Conservation (phyloP, 2,797 vertebrate genomes). For the Cygnus olor region DNA sequence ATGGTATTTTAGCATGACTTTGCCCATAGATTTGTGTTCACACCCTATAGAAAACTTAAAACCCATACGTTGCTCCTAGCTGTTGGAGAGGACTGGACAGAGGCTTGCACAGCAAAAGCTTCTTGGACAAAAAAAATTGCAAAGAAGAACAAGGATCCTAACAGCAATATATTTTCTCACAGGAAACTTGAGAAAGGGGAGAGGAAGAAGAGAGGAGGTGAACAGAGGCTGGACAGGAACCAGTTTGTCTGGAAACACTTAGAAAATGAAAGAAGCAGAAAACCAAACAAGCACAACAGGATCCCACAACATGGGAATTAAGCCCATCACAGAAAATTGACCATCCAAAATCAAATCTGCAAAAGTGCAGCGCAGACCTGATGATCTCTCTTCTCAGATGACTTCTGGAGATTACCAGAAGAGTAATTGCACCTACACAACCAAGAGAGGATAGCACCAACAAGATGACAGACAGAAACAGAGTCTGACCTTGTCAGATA, state of each 20-base stretch:
- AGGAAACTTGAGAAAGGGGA: background rate
- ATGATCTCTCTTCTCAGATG: background rate
- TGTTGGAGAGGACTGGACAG: background rate
- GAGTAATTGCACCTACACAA: background rate
- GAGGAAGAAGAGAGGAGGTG: background rate
- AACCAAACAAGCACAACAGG: background rate
- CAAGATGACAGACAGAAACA: background rate
- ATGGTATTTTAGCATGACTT: background rate
- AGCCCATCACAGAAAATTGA: background rate
- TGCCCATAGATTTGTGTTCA: background rate
- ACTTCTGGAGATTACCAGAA: background rate
- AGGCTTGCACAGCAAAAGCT: background rate
- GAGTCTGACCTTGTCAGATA: background rate
- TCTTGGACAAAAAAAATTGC: background rate
- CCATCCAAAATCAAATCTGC: background rate
- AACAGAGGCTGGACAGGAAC: background rate
- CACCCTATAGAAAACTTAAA: background rate
- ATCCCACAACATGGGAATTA: background rate
- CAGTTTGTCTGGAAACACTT: constrained; percentile 30
- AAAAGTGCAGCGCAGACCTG: background rate
- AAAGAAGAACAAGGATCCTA: background rate
- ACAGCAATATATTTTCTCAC: background rate
- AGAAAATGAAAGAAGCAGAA: background rate
- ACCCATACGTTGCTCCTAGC: background rate
- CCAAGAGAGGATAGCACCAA: background rate